These are phyloP conservation scores for Reticulitermes lucifugus DNA, from an alignment of 2,888 invertebrate genomes.

Conservation along the genomic window DNA sequence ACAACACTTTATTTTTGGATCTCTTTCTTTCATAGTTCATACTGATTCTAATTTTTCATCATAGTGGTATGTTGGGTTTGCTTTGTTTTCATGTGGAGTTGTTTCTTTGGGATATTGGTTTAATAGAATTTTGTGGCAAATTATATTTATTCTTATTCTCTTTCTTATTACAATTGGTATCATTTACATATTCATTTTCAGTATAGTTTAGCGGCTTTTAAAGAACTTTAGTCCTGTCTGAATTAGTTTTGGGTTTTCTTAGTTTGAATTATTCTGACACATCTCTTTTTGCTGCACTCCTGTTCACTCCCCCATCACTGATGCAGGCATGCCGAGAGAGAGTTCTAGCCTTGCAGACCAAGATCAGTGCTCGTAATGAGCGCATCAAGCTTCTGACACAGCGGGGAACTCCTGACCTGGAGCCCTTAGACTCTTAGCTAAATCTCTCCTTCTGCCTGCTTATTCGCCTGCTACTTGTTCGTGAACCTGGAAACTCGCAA, in stretches of 20 bases:
- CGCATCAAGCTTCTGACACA: conserved; percentile 88
- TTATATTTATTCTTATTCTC: conserved; percentile 24
- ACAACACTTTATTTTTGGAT: conserved; percentile 22
- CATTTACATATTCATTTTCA: conserved; percentile 14
- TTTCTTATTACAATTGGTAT: conserved; percentile 31
- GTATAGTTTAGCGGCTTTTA: conserved; percentile 27
- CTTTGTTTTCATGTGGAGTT: conserved; percentile 28
- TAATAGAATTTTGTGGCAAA: conserved; percentile 14
- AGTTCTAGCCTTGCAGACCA: conserved; percentile 87
- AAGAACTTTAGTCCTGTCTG: conserved; percentile 22
- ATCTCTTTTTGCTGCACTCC: conserved; percentile 64
- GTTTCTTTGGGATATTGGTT: conserved; percentile 18
- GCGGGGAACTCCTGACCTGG: conserved; percentile 87
- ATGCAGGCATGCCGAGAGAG: conserved; percentile 85
- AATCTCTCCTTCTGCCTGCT: conserved; percentile 56
- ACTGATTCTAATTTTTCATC: conserved; percentile 9
- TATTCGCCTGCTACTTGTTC: neutral
- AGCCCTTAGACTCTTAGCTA: conserved; percentile 76
- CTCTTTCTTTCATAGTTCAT: conserved; percentile 43
- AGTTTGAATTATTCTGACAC: conserved; percentile 57
- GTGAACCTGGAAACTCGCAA: neutral
- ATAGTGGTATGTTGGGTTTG: conserved; percentile 26
- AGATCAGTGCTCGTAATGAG: conserved; percentile 88
- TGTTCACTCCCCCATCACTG: conserved; percentile 47
- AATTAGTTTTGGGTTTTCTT: conserved; percentile 48